phyloP scores from a whole-genome alignment of 2,888 invertebrate species.

The Pemphredon lugubris region DNA sequence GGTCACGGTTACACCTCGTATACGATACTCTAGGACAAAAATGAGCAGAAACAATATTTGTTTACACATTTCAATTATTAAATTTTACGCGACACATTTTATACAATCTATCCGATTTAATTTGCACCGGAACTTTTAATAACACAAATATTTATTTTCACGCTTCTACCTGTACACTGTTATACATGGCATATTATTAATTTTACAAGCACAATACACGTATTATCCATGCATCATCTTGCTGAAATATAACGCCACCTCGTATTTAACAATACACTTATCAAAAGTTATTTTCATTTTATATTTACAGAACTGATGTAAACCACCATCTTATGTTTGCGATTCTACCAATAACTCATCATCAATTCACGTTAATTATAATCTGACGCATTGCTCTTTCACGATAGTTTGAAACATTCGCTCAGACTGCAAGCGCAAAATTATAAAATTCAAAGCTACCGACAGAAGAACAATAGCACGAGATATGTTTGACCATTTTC shows the following conservation, averaged over 20 bases:
- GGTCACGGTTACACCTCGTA: too few species aligned
- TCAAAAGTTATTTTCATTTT: slow-evolving; percentile 34
- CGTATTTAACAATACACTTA: slow-evolving; percentile 28
- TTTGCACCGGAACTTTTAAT: too few species aligned
- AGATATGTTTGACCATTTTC: slow-evolving; percentile 31
- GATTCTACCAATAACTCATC: background rate
- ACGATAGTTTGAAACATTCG: slow-evolving; percentile 7
- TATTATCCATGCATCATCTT: slow-evolving; percentile 14
- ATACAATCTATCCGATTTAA: too few species aligned
- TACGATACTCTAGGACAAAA: too few species aligned
- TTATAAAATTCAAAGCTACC: slow-evolving; percentile 1
- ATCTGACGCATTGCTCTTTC: slow-evolving; percentile 7
- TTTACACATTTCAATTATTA: too few species aligned
- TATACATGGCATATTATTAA: slow-evolving; percentile 37
- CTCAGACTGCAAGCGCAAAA: slow-evolving; percentile 11
- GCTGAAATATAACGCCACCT: slow-evolving; percentile 27
- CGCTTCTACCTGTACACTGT: too few species aligned
- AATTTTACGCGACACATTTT: background rate
- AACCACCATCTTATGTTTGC: background rate
- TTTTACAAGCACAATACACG: slow-evolving; percentile 31
- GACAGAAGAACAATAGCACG: slow-evolving; percentile 2
- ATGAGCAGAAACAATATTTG: too few species aligned
- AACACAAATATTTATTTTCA: too few species aligned
- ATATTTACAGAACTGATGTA: slow-evolving; percentile 11
- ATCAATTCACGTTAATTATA: slow-evolving; percentile 6